Conservation (phyloP, 2,797 vertebrate genomes). For the Arrhamphus sclerolepis region DNA sequence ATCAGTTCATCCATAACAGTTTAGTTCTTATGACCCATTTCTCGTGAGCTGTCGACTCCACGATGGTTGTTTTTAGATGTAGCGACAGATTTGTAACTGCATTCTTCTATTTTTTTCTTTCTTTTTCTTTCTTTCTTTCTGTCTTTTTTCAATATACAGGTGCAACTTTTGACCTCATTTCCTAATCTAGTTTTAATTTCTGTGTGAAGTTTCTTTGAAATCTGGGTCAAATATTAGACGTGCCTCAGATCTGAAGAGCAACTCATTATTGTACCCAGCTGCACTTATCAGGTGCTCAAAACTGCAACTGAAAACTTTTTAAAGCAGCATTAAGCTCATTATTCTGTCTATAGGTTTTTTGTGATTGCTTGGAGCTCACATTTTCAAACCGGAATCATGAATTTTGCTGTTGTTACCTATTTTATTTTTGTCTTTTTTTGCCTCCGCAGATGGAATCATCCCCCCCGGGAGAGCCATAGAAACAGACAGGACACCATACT, state of each 20-base stretch:
- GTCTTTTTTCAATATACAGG: slow-evolving; percentile 1
- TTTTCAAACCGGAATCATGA: no score
- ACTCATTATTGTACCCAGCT: slow-evolving; percentile 8
- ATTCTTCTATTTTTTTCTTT: no score
- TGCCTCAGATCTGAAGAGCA: slow-evolving; percentile 12
- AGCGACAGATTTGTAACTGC: no score
- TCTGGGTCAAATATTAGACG: slow-evolving; percentile 35
- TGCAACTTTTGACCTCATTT: neutral
- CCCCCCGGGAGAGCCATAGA: slow-evolving; percentile 57
- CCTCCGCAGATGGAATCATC: slow-evolving; percentile 75
- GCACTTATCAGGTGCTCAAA: slow-evolving; percentile 21
- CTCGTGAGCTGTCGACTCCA: no score
- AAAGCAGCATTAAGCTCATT: slow-evolving; percentile 1
- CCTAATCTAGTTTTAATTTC: neutral
- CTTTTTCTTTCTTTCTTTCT: neutral
- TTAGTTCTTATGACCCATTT: no score
- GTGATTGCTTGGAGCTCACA: no score
- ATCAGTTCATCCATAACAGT: no score
- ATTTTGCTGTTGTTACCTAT: no score
- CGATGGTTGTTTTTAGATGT: no score
- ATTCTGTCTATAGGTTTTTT: neutral
- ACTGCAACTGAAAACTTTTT: slow-evolving; percentile 5
- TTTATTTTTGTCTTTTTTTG: slow-evolving; percentile 18
- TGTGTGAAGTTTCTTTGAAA: slow-evolving; percentile 6
- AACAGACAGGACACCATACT: slow-evolving; percentile 45